Base-by-base conservation (phyloP, 2,797 vertebrate species). In the Sphaeramia orbicularis region DNA sequence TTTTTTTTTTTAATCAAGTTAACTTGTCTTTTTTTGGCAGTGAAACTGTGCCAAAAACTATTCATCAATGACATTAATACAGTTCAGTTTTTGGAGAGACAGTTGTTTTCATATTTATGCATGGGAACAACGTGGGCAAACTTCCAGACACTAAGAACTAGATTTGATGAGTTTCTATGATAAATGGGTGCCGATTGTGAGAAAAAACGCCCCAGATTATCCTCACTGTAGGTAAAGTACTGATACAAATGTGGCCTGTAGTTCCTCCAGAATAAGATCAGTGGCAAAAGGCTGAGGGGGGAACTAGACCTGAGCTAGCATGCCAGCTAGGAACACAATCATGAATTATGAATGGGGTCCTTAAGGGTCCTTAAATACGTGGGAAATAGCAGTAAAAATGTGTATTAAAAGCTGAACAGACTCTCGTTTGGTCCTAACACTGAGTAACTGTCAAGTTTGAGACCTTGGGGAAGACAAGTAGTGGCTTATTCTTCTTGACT, bases 391-490 rank as follows among this genome's bases (percentile, higher is more conserved):
- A 40, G 10, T 14, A n/a, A 54, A 54, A 24, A 41, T 27, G 19
- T 41, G 38, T 6, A 54, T 54, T 54, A 41, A 27, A 21, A 36
- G 8, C 42, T 44, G 41, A 58, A 19, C 8, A 45, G 16, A 60
- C 44, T 15, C n/a, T 24, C 6, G 57, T 43, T 19, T 1, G 1
- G 19, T 16, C 12, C 14, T 14, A 36, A 30, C 36, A 40, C 35
- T 14, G 9, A 37, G 11, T 8, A 18, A 7, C 15, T 1, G n/a
- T 61, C n/a, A 16, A 32, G 27, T 50, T 15, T 38, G 2, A 51
- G 24, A 11, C 16, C n/a, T 11, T 8, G 13, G 9, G 13, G 16
- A 21, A 10, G 12, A 45, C 12, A 12, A 62, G 15, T 4, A 8
- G 11, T 7, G 38, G 21, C 12, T 19, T 62, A 30, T 4, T 7